These are phyloP conservation scores for Tiliacea citrago DNA, from an alignment of 2,888 invertebrate species.

Conservation along the genomic window DNA sequence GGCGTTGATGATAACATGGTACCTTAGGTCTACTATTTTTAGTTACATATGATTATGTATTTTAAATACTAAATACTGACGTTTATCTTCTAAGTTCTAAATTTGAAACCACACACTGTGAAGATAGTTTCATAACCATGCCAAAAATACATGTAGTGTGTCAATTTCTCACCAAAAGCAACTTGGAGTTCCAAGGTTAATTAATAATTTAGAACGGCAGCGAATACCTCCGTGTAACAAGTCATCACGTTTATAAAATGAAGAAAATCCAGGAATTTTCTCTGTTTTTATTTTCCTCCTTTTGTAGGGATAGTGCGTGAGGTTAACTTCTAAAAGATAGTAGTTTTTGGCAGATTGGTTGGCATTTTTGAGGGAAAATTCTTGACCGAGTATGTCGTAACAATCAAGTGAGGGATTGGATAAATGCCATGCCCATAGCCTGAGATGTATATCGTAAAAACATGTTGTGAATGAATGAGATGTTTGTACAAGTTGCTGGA, in stretches of 20 bases:
- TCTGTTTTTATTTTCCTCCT: background rate
- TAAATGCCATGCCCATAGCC: slow-evolving; percentile 36
- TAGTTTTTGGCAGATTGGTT: background rate
- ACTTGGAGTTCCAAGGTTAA: slow-evolving; percentile 56
- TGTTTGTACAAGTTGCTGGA: background rate
- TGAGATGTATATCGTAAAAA: slow-evolving; percentile 29
- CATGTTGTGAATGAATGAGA: slow-evolving; percentile 41
- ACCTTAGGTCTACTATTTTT: background rate
- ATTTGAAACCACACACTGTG: background rate
- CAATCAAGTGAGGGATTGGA: slow-evolving; percentile 32
- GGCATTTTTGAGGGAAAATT: slow-evolving; percentile 13
- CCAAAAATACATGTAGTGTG: slow-evolving; percentile 34
- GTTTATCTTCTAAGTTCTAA: background rate
- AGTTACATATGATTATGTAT: background rate
- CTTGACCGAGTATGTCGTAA: slow-evolving; percentile 32
- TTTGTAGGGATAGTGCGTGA: background rate
- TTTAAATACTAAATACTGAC: background rate
- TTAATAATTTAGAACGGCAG: slow-evolving; percentile 51
- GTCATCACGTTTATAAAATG: slow-evolving; percentile 39
- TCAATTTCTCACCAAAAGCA: slow-evolving; percentile 55
- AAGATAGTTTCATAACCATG: background rate
- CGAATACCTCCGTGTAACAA: slow-evolving; percentile 35
- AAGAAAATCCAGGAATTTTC: slow-evolving; percentile 13
- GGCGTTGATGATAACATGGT: background rate
- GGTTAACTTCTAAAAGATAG: background rate